phyloP scores from a whole-genome alignment of 2,797 vertebrate genomes.

The Catharus ustulatus region DNA sequence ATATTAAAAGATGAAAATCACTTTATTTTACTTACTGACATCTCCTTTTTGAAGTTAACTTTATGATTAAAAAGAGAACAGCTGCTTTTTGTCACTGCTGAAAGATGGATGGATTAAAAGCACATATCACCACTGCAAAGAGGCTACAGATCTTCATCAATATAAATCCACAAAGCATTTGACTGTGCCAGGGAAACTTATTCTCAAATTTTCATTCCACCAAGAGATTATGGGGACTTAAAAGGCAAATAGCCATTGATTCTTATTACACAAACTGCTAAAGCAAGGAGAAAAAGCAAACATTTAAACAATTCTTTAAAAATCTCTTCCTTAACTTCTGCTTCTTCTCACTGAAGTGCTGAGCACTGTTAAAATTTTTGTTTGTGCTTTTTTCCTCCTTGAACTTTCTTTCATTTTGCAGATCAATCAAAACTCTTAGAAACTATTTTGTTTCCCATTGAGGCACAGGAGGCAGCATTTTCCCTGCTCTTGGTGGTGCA shows the following conservation, averaged over 20 bases:
- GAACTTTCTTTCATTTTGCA: not conserved
- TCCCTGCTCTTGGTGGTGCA: not conserved
- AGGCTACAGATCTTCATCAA: slow-evolving; percentile 19
- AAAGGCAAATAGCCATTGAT: slow-evolving; percentile 50
- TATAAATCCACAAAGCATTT: slow-evolving; percentile 46
- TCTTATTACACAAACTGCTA: slow-evolving; percentile 24
- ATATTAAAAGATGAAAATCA: slow-evolving; percentile 45
- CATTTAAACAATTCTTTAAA: slow-evolving; percentile 2
- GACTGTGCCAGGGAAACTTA: not conserved
- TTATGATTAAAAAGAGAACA: slow-evolving; percentile 9
- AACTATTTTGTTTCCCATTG: not conserved
- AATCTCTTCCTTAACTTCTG: not conserved
- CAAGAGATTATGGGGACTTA: slow-evolving; percentile 1
- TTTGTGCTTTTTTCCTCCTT: not conserved
- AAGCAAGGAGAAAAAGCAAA: slow-evolving; percentile 37
- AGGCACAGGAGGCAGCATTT: not conserved
- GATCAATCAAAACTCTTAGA: not conserved
- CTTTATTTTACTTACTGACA: slow-evolving; percentile 18
- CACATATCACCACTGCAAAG: not conserved
- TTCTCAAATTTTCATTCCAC: slow-evolving; percentile 12
- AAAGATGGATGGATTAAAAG: slow-evolving; percentile 55
- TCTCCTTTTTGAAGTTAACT: slow-evolving; percentile 58
- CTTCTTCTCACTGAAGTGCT: not conserved
- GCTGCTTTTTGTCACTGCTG: slow-evolving; percentile 27
- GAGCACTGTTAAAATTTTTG: not conserved